Evolutionary conservation across 2,113 vertebrate species (phyloP), one percentile per base, ranked within the genome.

Genomic region (Gallinago jamesoni): DNA sequence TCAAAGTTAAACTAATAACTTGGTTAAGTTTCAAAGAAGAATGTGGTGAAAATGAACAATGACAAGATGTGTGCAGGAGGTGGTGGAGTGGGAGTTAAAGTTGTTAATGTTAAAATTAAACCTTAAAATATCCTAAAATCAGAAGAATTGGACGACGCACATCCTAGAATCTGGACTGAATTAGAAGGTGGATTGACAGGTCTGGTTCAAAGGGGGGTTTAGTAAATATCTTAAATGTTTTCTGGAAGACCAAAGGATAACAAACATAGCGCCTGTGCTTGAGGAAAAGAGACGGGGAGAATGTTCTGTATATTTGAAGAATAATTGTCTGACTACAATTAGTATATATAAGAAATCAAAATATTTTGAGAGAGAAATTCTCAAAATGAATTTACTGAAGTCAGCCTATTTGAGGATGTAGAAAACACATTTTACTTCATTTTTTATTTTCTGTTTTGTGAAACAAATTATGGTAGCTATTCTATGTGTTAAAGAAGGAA

Each of bases 151-250:
- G n/a, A 41, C 16, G 50, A 31, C 3, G 1, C 10, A 7, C 5
- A 35, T 14, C 11, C 20, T 33, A 55, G 22, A 68, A 85, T 35
- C 47, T 2, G 10, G 23, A 72, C 76, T 52, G 0, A 60, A 79
- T 35, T 35, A 7, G 15, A 59, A 83, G 10, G 43, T 22, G 18
- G 15, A 79, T 43, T 53, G 55, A 1, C 17, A 72, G 19, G 24
- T 59, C 27, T 45, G 11, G 15, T 35, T 37, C 6, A 35, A 75
- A 88, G 15, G 0, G 0, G 0, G 0, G 2, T 84, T 59, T 67
- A 64, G 14, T 41, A 84, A 70, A 45, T 72, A 37, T 20, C 47
- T 82, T 82, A 28, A 67, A 75, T 8, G 3, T 28, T 45, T 75
- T 33, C 15, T 52, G 19, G 62, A 45, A 68, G 14, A 37, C 9